Conservation (phyloP, 2,888 invertebrate species). For the Odontocerum albicorne region DNA sequence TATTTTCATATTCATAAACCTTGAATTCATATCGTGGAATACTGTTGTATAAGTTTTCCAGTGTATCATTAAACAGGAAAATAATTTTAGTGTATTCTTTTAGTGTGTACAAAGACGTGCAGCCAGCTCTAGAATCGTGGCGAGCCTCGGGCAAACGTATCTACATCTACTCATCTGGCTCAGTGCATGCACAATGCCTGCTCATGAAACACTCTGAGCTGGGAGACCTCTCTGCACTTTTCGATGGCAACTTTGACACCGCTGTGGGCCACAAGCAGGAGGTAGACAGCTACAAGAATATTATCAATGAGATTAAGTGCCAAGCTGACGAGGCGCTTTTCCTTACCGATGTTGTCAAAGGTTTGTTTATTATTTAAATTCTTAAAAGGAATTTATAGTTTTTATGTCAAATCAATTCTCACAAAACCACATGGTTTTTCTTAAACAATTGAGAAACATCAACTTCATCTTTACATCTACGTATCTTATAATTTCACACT, state of each 20-base stretch:
- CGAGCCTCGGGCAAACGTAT: conserved; percentile 66
- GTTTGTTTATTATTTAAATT: too few species aligned
- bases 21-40: too few species aligned
- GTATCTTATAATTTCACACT: too few species aligned
- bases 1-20: too few species aligned
- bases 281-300: conserved; percentile 74
- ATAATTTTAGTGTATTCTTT: too few species aligned
- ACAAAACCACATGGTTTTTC: too few species aligned
- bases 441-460: too few species aligned
- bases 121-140: conserved; percentile 73
- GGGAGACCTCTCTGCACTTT: conserved; percentile 73
- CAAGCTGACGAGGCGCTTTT: conserved; percentile 74
- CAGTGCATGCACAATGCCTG: conserved; percentile 86
- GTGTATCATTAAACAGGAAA: too few species aligned
- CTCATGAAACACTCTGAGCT: conserved; percentile 75
- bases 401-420: too few species aligned
- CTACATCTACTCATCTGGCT: conserved; percentile 91
- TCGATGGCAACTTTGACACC: conserved; percentile 87
- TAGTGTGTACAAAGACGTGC: conserved; percentile 88
- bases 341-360: conserved; percentile 82
- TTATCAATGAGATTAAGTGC: conserved; percentile 66
- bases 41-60: too few species aligned
- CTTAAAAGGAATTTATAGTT: too few species aligned
- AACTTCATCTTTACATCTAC: too few species aligned
- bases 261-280: conserved; percentile 81